phyloP scores from a whole-genome alignment of 2,113 vertebrate species.

The Sylvietta virens region DNA sequence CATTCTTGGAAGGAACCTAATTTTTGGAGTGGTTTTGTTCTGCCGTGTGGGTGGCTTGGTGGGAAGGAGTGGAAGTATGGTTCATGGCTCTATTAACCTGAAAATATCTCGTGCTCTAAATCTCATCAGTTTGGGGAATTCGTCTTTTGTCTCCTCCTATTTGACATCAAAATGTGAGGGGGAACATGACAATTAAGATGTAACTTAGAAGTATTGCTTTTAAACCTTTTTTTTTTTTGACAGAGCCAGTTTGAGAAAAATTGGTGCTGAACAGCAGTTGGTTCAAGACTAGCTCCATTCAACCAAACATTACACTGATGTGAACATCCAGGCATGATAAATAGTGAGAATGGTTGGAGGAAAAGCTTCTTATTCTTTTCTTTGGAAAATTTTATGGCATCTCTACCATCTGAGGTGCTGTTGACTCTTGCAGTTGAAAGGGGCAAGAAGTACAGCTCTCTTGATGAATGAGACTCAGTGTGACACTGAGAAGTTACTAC shows the following conservation, averaged over 20 bases:
- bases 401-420: not conserved
- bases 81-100: not conserved
- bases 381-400: not conserved
- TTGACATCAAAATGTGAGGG: not conserved
- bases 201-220: not conserved
- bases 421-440: not conserved
- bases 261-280: not conserved
- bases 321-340: not conserved
- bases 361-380: not conserved
- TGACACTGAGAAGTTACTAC: not conserved
- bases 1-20: not conserved
- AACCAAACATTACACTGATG: not conserved
- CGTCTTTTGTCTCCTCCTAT: not conserved
- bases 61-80: not conserved
- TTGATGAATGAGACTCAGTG: not conserved
- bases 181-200: not conserved
- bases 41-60: rapidly evolving
- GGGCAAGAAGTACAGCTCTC: not conserved
- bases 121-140: not conserved
- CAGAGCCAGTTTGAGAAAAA: not conserved
- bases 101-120: not conserved
- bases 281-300: not conserved
- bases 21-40: not conserved
- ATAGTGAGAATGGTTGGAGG: not conserved
- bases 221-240: not conserved